Base-by-base conservation (phyloP, 2,113 vertebrate species). In the Piprites chloris region DNA sequence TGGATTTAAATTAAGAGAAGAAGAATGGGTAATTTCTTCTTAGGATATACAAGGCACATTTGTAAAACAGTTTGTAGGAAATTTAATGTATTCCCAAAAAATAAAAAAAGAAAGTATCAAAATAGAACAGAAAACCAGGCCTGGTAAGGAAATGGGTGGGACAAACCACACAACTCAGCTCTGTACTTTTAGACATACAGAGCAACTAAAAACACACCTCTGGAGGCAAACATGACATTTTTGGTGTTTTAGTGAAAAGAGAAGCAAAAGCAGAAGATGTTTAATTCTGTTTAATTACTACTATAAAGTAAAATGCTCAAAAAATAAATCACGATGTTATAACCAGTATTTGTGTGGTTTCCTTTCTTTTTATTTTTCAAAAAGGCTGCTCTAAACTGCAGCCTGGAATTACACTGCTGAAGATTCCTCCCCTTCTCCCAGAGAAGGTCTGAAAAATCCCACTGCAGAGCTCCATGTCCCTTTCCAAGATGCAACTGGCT, bases 231-330 rank as follows among this genome's bases (percentile, higher is more conserved):
- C 55, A 15, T 18, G 21, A 32, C 61, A 28, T 52, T 44, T 39
- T n/a, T 67, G 80, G 23, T 5, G 39, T 11, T 61, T n/a, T 19
- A 44, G 77, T 17, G 14, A 46, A 47, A 69, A 35, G 58, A 91
- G 10, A 9, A 78, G 28, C 21, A 80, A 85, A 58, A 14, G 5
- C 53, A 61, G 3, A n/a, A 84, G 68, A n/a, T 33, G 0, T 80
- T 94, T n/a, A 78, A 75, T 67, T 88, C 76, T 55, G 21, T 15
- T 69, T 96, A 93, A 94, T 65, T 83, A 32, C 35, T 72, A 35
- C 72, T 24, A 49, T 55, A 75, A 89, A 89, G 67, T 5, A 37
- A 91, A 69, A 55, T 0, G 21, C 47, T 41, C 46, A 76, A 82
- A 87, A 95, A 71, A 69, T 30, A 73, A 30, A 58, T 9, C 50